Conservation (phyloP, 2,113 vertebrate genomes). For the Lepus europaeus region DNA sequence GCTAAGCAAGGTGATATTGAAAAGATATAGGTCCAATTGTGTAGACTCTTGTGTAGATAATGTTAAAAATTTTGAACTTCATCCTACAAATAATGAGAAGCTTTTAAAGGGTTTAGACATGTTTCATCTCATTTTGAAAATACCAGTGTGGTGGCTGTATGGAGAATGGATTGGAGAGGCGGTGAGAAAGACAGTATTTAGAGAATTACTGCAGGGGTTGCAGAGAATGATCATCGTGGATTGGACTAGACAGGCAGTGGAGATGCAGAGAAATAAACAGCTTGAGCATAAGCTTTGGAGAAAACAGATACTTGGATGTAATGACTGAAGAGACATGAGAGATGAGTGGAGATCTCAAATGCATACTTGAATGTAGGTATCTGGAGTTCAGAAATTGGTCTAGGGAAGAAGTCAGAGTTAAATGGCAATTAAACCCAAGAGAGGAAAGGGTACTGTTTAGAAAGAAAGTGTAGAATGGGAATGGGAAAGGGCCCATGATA, state of each 20-base stretch:
- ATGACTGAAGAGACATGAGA: not conserved
- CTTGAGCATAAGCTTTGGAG: not conserved
- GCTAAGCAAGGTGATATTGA: not conserved
- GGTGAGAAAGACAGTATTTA: not conserved
- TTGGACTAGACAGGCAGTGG: not conserved
- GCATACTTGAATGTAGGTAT: not conserved
- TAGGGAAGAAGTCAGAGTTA: not conserved
- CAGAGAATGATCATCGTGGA: not conserved
- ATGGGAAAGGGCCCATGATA: not conserved
- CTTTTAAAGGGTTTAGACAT: conserved; percentile 24
- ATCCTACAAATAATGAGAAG: conserved; percentile 1
- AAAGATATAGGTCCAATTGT: not conserved
- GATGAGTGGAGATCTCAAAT: not conserved
- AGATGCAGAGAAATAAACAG: not conserved
- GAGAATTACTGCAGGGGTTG: not conserved
- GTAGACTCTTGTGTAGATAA: not conserved
- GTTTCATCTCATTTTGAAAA: conserved; percentile 48
- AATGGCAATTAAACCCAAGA: not conserved
- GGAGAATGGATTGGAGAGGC: not conserved
- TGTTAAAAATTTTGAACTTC: conserved; percentile 25
- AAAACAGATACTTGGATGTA: not conserved
- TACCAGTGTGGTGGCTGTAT: not conserved
- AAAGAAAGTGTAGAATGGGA: conserved; percentile 16
- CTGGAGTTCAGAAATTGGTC: not conserved
- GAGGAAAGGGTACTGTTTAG: not conserved